Base-by-base conservation (phyloP, 2,888 invertebrate species). In the Prionchulus punctatus region DNA sequence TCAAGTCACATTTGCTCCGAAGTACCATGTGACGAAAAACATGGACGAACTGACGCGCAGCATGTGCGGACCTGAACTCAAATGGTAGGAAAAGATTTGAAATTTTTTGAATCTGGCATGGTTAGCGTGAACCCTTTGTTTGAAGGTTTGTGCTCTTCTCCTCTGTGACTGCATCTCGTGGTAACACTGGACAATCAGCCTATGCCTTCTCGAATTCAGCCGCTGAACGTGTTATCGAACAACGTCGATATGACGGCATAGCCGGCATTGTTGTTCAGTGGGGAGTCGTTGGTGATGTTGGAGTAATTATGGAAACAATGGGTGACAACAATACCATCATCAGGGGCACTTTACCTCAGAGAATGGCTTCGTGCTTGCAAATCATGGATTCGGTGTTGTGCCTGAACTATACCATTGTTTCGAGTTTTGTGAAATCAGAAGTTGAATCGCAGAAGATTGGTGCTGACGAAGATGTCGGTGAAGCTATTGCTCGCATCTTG, bases 161-260 rank as follows among this genome's bases (percentile, higher is more conserved):
- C 43, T 91, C 91, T 47, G 86, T 96, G 57, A 87, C 90, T 43
- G 91, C 92, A 75, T 96, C 94, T 15, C 82, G 92, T 63, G 98
- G 96, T 60, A 94, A 96, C 76, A 81, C 85, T 53, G 96, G 96
- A 2, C 96, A 98, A 76, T 80, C 85, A 59, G 96, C 96, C 77
- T 98, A 98, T 72, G 96, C 94, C 55, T 80, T 86, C 65, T 91
- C 96, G 55, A 98, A 98, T 77, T 91, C 92, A 0, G 84, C 84
- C 48, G 94, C 96, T 94, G 96, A 96, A 76, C 81, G 96, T 60
- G 81, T 94, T 60, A 85, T 85, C 71, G 94, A 91, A 76, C 80
- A 79, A 58, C 81, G 91, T 57, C 84, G 83, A 74, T 79, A 78
- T 43, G 83, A 81, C 66, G 89, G 90, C 48, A 78, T 90, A 63